Evolutionary conservation across 2,113 vertebrate genomes (phyloP).

Genomic region (Brachypteracias leptosomus): DNA sequence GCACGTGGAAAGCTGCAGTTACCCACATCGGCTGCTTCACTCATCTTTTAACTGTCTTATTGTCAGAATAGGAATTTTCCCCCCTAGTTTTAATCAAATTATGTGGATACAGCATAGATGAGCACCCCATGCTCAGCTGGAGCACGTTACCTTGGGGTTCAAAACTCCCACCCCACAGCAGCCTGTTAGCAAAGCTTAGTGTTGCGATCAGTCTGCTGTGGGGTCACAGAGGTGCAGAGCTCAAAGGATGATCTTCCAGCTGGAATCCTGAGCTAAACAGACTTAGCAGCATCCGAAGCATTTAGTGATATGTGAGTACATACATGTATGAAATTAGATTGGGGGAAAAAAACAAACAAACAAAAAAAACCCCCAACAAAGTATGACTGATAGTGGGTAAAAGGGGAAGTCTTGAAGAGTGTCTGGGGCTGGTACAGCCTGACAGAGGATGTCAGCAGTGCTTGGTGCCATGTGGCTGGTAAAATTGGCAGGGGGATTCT

Average conservation of each 20-base stretch:
- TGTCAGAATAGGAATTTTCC: neutral
- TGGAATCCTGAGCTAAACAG: neutral
- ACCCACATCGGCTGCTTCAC: neutral
- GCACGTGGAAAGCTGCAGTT: fast-evolving
- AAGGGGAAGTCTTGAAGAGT: neutral
- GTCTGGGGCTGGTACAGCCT: neutral
- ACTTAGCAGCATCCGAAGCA: neutral
- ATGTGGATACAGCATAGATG: neutral
- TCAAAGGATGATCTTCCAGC: neutral
- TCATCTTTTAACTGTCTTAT: neutral
- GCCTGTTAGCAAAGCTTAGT: neutral
- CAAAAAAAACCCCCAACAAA: too few relatives aligned
- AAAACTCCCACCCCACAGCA: fast-evolving
- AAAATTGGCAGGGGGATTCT: neutral
- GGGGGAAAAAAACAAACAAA: neutral
- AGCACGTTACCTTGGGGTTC: neutral
- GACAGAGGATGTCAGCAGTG: neutral
- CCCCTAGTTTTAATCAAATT: fast-evolving
- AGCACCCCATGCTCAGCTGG: neutral
- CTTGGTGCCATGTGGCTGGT: neutral
- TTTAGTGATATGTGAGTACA: neutral
- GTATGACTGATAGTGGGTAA: neutral
- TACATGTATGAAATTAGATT: neutral
- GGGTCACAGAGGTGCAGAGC: neutral
- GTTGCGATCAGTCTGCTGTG: neutral